Percentiles rank a stretch among this genome's conserved stretches.
Conservation (phyloP, 2,888 invertebrate species). For the Tetragnatha montana region DNA sequence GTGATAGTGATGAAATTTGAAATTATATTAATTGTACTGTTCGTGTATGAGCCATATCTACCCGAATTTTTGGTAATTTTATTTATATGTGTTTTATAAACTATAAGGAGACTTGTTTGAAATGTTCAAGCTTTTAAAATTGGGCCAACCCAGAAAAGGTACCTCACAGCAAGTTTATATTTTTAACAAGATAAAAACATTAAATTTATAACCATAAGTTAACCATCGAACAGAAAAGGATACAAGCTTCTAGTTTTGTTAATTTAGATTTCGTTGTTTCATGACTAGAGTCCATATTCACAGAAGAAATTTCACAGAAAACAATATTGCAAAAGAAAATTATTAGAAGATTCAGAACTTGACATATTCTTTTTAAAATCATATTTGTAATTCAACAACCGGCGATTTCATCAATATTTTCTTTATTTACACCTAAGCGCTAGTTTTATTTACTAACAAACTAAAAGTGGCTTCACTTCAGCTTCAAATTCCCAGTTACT, state of each 20-base stretch:
- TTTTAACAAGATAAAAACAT: background rate
- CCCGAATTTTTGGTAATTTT: too few species aligned
- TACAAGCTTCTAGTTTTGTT: background rate
- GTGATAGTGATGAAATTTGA: too few species aligned
- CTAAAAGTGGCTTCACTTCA: conserved; percentile 7
- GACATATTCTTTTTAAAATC: background rate
- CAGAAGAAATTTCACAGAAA: background rate
- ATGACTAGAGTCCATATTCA: background rate
- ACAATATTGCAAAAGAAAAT: background rate
- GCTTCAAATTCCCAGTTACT: too few species aligned
- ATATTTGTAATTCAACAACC: background rate
- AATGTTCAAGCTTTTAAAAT: too few species aligned
- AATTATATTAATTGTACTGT: too few species aligned
- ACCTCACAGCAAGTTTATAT: too few species aligned
- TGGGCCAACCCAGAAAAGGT: too few species aligned
- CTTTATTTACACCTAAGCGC: background rate
- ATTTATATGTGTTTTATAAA: too few species aligned
- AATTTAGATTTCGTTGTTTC: background rate
- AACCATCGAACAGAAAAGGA: background rate
- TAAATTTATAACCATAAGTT: background rate
- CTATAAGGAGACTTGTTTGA: too few species aligned
- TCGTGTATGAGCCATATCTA: too few species aligned
- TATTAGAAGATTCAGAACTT: background rate
- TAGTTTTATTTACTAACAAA: background rate
- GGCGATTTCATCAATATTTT: background rate